phyloP scores from a whole-genome alignment of 1,140 invertebrate species.

The Drosophila saltans region DNA sequence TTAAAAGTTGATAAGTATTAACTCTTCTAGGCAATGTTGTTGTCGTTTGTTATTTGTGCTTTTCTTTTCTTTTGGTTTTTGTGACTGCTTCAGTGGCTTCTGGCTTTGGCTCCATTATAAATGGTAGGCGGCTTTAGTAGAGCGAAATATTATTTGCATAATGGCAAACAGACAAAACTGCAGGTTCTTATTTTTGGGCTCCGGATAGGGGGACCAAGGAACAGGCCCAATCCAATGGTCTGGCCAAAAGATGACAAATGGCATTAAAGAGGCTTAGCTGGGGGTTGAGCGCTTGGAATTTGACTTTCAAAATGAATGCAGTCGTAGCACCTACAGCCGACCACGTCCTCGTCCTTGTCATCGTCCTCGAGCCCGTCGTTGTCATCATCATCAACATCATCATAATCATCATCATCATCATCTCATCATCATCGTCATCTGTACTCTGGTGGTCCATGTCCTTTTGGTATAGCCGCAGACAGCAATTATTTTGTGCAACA shows the following conservation, averaged over 20 bases:
- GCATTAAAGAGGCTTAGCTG: slow-evolving; percentile 74
- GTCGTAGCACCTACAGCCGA: not conserved
- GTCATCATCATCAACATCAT: slow-evolving; percentile 15
- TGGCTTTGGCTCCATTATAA: slow-evolving; percentile 33
- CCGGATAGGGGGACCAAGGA: no score
- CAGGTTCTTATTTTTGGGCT: slow-evolving; percentile 24
- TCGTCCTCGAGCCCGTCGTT: slow-evolving; percentile 16
- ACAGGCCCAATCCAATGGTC: slow-evolving; percentile 18
- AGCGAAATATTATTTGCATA: slow-evolving; percentile 76
- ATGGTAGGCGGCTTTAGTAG: slow-evolving; percentile 39
- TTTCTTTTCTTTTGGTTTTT: slow-evolving; percentile 5
- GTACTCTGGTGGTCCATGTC: slow-evolving; percentile 15
- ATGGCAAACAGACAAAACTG: slow-evolving; percentile 66
- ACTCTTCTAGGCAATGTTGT: not conserved
- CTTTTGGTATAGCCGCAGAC: slow-evolving; percentile 17
- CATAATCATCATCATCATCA: slow-evolving; percentile 16
- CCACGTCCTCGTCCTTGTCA: slow-evolving; percentile 31
- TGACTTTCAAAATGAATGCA: slow-evolving; percentile 55
- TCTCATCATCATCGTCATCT: slow-evolving; percentile 19
- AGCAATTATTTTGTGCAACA: slow-evolving; percentile 64
- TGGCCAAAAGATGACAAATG: slow-evolving; percentile 75
- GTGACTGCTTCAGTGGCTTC: slow-evolving; percentile 5
- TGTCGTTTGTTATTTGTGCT: not conserved
- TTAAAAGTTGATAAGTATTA: slow-evolving; percentile 11
- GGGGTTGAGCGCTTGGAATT: slow-evolving; percentile 57